Conservation (phyloP, 1,140 invertebrate genomes). For the Sitodiplosis mosellana region DNA sequence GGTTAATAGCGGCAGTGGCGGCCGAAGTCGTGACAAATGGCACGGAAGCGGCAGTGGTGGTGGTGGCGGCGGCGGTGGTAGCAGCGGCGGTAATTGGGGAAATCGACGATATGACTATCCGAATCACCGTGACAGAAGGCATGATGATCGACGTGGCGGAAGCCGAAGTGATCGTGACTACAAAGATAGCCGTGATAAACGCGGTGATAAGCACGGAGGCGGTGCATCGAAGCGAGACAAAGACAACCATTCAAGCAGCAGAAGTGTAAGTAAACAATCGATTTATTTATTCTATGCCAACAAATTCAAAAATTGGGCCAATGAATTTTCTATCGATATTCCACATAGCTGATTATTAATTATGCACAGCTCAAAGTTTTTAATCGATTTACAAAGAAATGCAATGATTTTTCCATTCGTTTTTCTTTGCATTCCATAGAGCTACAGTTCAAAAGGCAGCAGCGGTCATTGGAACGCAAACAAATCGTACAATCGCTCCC, state of each 20-base stretch:
- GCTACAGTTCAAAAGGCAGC: too few relatives aligned
- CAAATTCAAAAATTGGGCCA: too few relatives aligned
- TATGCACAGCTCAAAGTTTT: neutral
- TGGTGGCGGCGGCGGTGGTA: conserved; percentile 7
- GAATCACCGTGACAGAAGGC: conserved; percentile 8
- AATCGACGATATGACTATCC: conserved; percentile 2
- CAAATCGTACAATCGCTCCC: too few relatives aligned
- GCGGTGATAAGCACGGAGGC: conserved; percentile 14
- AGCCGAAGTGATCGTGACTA: conserved; percentile 16
- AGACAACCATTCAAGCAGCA: neutral
- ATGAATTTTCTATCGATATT: too few relatives aligned
- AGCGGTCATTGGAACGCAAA: too few relatives aligned
- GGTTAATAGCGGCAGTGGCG: neutral
- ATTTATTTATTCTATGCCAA: too few relatives aligned
- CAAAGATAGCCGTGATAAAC: conserved; percentile 25
- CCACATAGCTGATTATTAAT: too few relatives aligned
- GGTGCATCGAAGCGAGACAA: neutral
- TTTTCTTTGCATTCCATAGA: too few relatives aligned
- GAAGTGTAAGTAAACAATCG: neutral
- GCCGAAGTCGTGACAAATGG: conserved; percentile 25
- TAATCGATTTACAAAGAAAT: neutral
- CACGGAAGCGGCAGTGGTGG: conserved; percentile 11
- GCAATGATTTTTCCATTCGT: too few relatives aligned
- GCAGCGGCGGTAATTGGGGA: neutral
- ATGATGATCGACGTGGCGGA: conserved; percentile 14